These are phyloP conservation scores for Cyclophora punctaria DNA, from an alignment of 2,888 invertebrate genomes.

Conservation along the genomic window DNA sequence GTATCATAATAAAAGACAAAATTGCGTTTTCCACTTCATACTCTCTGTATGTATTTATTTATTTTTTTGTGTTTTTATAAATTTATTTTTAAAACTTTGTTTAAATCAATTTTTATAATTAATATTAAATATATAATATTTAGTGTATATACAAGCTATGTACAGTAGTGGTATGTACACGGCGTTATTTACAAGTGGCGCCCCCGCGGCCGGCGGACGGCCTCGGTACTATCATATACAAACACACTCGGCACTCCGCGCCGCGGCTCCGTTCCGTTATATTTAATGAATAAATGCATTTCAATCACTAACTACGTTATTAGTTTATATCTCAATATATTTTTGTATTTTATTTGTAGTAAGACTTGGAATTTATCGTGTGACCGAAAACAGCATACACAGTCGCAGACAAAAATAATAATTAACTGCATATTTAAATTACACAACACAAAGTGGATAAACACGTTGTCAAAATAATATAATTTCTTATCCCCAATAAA, in stretches of 20 bases:
- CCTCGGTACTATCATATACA: neutral
- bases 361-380: no score
- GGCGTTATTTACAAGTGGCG: constrained; percentile 28
- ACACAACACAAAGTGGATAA: no score
- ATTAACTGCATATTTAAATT: no score
- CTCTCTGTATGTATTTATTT: constrained; percentile 70
- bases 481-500: no score
- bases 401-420: no score
- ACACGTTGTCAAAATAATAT: no score
- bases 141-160: constrained; percentile 66
- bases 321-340: no score
- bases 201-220: constrained; percentile 12
- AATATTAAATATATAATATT: constrained; percentile 67
- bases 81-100: constrained; percentile 66
- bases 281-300: neutral
- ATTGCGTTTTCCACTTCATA: constrained; percentile 66
- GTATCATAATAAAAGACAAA: constrained; percentile 45
- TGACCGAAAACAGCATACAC: no score
- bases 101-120: constrained; percentile 65
- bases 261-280: neutral
- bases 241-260: neutral
- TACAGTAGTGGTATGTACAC: constrained; percentile 61
- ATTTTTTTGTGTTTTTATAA: constrained; percentile 57
- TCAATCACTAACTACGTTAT: neutral
- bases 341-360: no score